Percentiles rank a stretch among this genome's conserved stretches.
Conservation (phyloP, 35 echinoderm and acorn worm genomes). For the Chiridota heheva region DNA sequence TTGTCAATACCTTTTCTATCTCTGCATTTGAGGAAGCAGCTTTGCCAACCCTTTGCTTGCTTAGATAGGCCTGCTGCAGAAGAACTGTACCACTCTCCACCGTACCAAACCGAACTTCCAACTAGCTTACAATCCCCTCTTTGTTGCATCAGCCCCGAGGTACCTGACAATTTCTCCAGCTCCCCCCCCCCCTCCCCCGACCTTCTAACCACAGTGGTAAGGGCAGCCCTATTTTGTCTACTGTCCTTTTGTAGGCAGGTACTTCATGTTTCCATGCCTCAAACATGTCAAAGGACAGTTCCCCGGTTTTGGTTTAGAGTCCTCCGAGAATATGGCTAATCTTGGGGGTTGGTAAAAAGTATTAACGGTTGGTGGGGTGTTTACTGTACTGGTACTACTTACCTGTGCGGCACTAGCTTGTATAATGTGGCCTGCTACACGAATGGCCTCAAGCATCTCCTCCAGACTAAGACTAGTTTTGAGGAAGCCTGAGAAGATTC, state of each 20-base stretch:
- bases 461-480: too few relatives aligned
- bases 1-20: background rate
- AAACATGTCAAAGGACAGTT: background rate
- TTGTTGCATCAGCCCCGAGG: background rate
- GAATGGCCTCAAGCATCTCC: too few relatives aligned
- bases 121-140: background rate
- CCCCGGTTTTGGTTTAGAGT: conserved; percentile 29
- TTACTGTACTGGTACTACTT: too few relatives aligned
- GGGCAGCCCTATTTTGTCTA: background rate
- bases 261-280: conserved; percentile 44
- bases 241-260: background rate
- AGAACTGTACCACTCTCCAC: conserved; percentile 25
- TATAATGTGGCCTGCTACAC: too few relatives aligned
- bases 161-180: background rate
- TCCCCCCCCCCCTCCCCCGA: conserved; percentile 20
- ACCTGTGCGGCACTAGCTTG: too few relatives aligned
- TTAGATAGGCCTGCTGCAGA: background rate
- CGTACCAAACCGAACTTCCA: conserved; percentile 1
- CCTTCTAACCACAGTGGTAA: conserved; percentile 17
- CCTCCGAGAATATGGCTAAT: conserved; percentile 17
- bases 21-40: background rate
- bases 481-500: too few relatives aligned
- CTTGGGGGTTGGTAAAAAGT: too few relatives aligned
- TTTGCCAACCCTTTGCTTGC: background rate
- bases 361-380: too few relatives aligned